Base-by-base conservation (phyloP, 2,113 vertebrate genomes). In the Hucho hucho region DNA sequence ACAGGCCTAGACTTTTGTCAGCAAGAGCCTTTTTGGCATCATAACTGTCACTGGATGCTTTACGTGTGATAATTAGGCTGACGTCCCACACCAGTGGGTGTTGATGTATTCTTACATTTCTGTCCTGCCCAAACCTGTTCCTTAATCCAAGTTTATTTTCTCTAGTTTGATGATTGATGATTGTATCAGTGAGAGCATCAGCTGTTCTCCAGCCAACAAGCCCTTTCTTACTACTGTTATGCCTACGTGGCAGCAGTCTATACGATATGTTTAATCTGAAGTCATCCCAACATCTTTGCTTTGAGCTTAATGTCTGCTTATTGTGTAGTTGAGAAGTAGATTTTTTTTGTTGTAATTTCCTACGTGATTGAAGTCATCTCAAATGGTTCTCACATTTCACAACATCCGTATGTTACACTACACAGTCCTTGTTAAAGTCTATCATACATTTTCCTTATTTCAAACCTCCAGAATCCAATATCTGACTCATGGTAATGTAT, bases 121-220 rank as follows among this genome's bases (percentile, higher is more conserved):
- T 76, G 32, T 75, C 86, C 73, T 89, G 92, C 73, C 88, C 79
- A 78, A 72, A 82, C 90, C 77, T 85, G 88, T 69, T 84, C 84
- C 25, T 1, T 1, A 46, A 56, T 81, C n/a, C 24, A 64, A 58
- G 69, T 68, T 79, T 26, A 56, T 22, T 49, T 78, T 85, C 46
- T 61, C 13, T 61, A 9, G n/a, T 61, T 61, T 24, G n/a, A 24
- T 59, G 53, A 26, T 1, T 26, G 53, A 56, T 58, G 18, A 22
- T n/a, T 22, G 18, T 9, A 22, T 61, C 58, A 61, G 58, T 61
- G 18, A n/a, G n/a, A 61, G 1, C n/a, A 22, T 61, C 18, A 24
- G n/a, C 6, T 61, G 58, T 61, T 61, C 6, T 53, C 49, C 49
- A 18, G 49, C 49, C 16, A 53, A 53, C 13, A 53, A 53, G 16